Percentiles rank a stretch among this genome's conserved stretches.
phyloP scores from a whole-genome alignment of 2,888 invertebrate species.

The Sturmia bella region DNA sequence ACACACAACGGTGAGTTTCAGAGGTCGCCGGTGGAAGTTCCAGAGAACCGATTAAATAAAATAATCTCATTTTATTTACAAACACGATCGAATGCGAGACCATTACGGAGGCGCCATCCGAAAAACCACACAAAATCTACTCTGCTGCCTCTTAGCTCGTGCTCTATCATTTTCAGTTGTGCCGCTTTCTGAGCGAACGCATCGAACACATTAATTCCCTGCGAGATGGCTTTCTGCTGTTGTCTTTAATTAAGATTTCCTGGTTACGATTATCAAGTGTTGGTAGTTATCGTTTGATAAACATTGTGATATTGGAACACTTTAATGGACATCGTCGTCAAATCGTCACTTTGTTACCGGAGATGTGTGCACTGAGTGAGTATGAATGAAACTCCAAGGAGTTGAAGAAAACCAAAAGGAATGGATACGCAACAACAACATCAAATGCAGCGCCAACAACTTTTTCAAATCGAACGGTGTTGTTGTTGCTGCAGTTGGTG shows the following conservation, averaged over 20 bases:
- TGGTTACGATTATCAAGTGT: conserved; percentile 67
- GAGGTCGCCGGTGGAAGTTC: conserved; percentile 32
- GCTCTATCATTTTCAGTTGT: conserved; percentile 59
- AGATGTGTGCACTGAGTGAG: not conserved
- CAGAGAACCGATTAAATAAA: conserved; percentile 37
- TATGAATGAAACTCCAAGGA: conserved; percentile 1
- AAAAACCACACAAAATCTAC: conserved; percentile 43
- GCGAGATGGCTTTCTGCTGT: conserved; percentile 31
- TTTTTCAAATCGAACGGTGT: not conserved
- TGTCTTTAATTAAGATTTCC: conserved; percentile 67
- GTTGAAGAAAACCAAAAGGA: not conserved
- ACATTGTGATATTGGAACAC: conserved; percentile 57
- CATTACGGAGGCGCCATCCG: conserved; percentile 59
- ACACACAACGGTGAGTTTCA: not conserved
- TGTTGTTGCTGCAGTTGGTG: not conserved
- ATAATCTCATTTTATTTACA: conserved; percentile 41
- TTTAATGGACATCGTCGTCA: conserved; percentile 65
- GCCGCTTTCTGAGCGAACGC: conserved; percentile 37
- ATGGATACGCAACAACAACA: conserved; percentile 34
- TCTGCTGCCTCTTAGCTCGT: conserved; percentile 56
- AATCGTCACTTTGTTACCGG: conserved; percentile 65
- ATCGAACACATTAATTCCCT: not conserved
- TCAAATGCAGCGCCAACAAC: conserved; percentile 58
- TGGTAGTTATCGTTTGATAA: conserved; percentile 65
- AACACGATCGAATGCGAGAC: conserved; percentile 23